Evolutionary conservation across 35 echinoderm and acorn worm genomes (phyloP).

Genomic region (Anneissia japonica): DNA sequence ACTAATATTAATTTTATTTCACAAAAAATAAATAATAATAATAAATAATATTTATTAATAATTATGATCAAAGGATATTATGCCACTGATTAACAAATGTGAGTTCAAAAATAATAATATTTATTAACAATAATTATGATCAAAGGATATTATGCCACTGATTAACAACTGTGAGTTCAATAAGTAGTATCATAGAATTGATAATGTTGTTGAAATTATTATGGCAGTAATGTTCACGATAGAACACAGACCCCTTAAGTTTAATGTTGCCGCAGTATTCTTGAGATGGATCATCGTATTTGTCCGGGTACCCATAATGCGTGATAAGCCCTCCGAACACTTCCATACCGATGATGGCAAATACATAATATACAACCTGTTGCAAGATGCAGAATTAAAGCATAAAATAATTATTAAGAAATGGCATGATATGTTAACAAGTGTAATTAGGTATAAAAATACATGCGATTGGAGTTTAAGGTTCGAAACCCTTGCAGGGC

Average conservation of each 20-base stretch:
- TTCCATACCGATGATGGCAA: slow-evolving; percentile 93
- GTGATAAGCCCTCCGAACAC: slow-evolving; percentile 41
- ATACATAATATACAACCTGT: slow-evolving; percentile 92
- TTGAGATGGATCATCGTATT: not conserved
- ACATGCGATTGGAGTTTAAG: too few species aligned
- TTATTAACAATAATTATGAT: too few species aligned
- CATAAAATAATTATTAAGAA: too few species aligned
- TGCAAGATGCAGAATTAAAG: too few species aligned
- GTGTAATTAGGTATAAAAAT: too few species aligned
- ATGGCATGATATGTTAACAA: too few species aligned
- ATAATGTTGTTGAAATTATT: slow-evolving; percentile 97
- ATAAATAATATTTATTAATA: too few species aligned
- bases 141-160: slow-evolving; percentile 99
- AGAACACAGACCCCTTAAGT: slow-evolving; percentile 62
- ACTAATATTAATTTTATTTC: too few species aligned
- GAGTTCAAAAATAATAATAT: slow-evolving; percentile 91
- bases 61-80: slow-evolving; percentile 99
- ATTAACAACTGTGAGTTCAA: slow-evolving; percentile 92
- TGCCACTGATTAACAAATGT: slow-evolving; percentile 98
- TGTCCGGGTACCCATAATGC: slow-evolving; percentile 71
- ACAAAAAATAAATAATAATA: too few species aligned
- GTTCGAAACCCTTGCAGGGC: too few species aligned
- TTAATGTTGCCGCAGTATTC: slow-evolving; percentile 62
- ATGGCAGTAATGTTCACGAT: slow-evolving; percentile 85
- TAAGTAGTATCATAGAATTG: slow-evolving; percentile 74